These are phyloP conservation scores for Gallinago paraguaiae DNA, from an alignment of 2,113 vertebrate species.

Conservation along the genomic window DNA sequence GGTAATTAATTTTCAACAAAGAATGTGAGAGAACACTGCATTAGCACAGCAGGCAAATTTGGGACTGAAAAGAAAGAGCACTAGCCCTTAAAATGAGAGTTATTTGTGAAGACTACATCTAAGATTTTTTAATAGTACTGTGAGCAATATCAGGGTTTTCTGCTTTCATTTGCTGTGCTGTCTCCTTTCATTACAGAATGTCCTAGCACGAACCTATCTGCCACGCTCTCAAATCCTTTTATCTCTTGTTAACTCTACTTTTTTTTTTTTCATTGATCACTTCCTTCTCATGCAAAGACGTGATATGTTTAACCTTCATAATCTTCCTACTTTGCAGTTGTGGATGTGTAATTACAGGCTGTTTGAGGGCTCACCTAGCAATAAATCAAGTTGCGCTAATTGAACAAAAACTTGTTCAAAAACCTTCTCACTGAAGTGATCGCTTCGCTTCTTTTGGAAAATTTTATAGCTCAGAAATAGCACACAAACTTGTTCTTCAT, in stretches of 20 bases:
- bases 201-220: conserved; percentile 8
- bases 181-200: conserved; percentile 57
- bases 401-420: conserved; percentile 1
- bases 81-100: conserved; percentile 37
- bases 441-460: not conserved
- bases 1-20: conserved; percentile 32
- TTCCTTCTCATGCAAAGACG: conserved; percentile 33
- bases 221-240: conserved; percentile 23
- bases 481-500: not conserved
- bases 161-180: conserved; percentile 47
- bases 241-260: not conserved
- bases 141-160: conserved; percentile 20
- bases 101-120: conserved; percentile 32
- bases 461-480: not conserved
- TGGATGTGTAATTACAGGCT: conserved; percentile 27
- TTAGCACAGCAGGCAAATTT: conserved; percentile 31
- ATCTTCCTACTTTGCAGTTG: conserved; percentile 5
- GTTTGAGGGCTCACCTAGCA: conserved; percentile 11
- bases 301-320: conserved; percentile 53
- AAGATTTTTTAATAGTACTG: not conserved
- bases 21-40: conserved; percentile 1
- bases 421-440: not conserved
- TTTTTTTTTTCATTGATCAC: conserved; percentile 5
- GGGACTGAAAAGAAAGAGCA: not conserved
- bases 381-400: conserved; percentile 12